Evolutionary conservation across 1,140 invertebrate species (phyloP).

Genomic region (Drosophila pallidifrons): DNA sequence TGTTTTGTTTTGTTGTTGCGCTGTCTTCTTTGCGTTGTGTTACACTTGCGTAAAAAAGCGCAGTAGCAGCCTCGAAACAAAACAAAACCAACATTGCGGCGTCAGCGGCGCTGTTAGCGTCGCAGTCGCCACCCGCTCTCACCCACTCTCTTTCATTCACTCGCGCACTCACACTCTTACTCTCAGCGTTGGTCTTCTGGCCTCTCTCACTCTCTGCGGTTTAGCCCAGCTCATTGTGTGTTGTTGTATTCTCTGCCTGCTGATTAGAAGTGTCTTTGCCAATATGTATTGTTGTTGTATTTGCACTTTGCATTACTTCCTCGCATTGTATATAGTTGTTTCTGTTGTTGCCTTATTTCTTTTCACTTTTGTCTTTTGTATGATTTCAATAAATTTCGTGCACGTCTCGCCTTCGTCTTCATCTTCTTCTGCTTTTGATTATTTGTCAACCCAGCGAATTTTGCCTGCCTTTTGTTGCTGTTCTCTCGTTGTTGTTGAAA

Average conservation of each 20-base stretch:
- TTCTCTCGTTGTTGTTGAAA: slow-evolving; percentile 40
- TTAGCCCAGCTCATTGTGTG: slow-evolving; percentile 12
- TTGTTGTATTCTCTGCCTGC: slow-evolving; percentile 39
- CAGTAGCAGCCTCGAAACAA: slow-evolving; percentile 39
- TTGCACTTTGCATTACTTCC: slow-evolving; percentile 39
- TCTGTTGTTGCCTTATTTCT: slow-evolving; percentile 30
- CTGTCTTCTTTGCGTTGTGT: slow-evolving; percentile 25
- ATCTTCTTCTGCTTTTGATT: slow-evolving; percentile 58
- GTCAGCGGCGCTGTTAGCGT: not conserved
- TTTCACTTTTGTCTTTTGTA: slow-evolving; percentile 53
- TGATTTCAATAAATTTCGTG: slow-evolving; percentile 77
- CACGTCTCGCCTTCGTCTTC: slow-evolving; percentile 51
- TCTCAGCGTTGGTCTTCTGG: slow-evolving; percentile 26
- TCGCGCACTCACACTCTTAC: not conserved
- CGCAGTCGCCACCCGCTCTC: slow-evolving; percentile 21
- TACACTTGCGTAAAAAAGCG: slow-evolving; percentile 42
- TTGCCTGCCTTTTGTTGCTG: slow-evolving; percentile 51
- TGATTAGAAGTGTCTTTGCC: slow-evolving; percentile 75
- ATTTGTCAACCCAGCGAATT: slow-evolving; percentile 73
- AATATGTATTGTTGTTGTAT: slow-evolving; percentile 51
- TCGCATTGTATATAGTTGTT: slow-evolving; percentile 19
- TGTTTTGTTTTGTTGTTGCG: slow-evolving; percentile 32
- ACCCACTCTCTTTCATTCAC: not conserved
- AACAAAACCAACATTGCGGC: slow-evolving; percentile 37
- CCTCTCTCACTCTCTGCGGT: slow-evolving; percentile 2